A percentile compares a stretch with the other conserved stretches of the same genome.
Conservation (phyloP, 2,797 vertebrate genomes). For the Neoniphon sammara region DNA sequence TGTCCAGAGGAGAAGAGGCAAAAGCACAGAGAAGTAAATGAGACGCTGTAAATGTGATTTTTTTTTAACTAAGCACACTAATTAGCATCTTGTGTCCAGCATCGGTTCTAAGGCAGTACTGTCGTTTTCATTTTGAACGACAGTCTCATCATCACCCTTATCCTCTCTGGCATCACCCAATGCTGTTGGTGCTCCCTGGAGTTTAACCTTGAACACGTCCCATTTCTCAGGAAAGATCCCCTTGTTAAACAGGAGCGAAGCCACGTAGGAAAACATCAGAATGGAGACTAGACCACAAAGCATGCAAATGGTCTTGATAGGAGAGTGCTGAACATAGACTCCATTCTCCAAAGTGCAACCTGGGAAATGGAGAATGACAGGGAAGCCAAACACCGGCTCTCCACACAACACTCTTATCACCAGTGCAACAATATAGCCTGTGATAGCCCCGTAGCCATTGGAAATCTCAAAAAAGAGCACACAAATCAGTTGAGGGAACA, state of each 20-base stretch:
- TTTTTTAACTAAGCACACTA: too few species aligned
- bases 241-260: constrained; percentile 40
- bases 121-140: neutral
- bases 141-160: neutral
- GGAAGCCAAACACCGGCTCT: constrained; percentile 58
- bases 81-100: neutral
- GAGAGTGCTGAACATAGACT: constrained; percentile 71
- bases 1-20: too few species aligned
- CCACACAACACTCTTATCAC: constrained; percentile 44
- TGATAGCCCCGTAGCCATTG: constrained; percentile 65
- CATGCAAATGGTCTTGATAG: constrained; percentile 79
- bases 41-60: too few species aligned
- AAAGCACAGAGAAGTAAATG: too few species aligned
- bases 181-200: neutral
- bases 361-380: constrained; percentile 67
- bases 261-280: constrained; percentile 18
- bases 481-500: constrained; percentile 81
- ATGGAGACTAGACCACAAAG: constrained; percentile 65
- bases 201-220: constrained; percentile 44
- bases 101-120: neutral
- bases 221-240: constrained; percentile 38
- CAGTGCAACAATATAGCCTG: constrained; percentile 1
- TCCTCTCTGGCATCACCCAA: neutral
- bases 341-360: constrained; percentile 57
- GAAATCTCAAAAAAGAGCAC: constrained; percentile 70